Evolutionary conservation across 2,888 invertebrate species (phyloP).

Genomic region (Gasteruption jaculator): DNA sequence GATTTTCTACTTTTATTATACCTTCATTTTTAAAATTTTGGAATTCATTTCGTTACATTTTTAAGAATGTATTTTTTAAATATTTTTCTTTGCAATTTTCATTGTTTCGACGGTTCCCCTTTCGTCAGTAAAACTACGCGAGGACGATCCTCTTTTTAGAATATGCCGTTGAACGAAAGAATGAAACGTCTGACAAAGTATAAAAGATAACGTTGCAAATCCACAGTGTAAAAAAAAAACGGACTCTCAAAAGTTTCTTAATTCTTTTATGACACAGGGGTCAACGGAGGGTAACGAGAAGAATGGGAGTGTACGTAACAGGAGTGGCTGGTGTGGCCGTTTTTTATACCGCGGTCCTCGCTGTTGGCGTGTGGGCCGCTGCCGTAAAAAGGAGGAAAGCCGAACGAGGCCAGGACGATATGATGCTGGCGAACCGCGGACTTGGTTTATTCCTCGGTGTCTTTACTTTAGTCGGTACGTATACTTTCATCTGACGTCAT

Average conservation of each 20-base stretch:
- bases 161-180: too few species aligned
- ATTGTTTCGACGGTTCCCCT: too few species aligned
- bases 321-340: slow-evolving; percentile 64
- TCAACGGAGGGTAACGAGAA: slow-evolving; percentile 10
- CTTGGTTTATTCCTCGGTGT: slow-evolving; percentile 65
- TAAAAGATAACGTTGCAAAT: too few species aligned
- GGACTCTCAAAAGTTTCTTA: slow-evolving; percentile 11
- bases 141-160: too few species aligned
- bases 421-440: slow-evolving; percentile 67
- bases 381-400: slow-evolving; percentile 50
- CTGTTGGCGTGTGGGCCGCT: slow-evolving; percentile 62
- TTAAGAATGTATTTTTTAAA: too few species aligned
- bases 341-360: slow-evolving; percentile 64
- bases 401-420: slow-evolving; percentile 59
- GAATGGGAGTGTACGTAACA: slow-evolving; percentile 54
- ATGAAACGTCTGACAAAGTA: too few species aligned
- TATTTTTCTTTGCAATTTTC: too few species aligned
- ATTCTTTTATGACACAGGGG: slow-evolving; percentile 15
- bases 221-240: too few species aligned
- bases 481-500: slow-evolving; percentile 8
- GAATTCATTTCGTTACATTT: too few species aligned
- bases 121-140: too few species aligned
- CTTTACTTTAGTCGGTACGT: slow-evolving; percentile 66
- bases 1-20: too few species aligned
- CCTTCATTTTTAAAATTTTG: too few species aligned